A percentile compares a stretch with the other conserved stretches of the same genome.
phyloP scores from a whole-genome alignment of 2,113 vertebrate species.

The Chloropsis cyanopogon region DNA sequence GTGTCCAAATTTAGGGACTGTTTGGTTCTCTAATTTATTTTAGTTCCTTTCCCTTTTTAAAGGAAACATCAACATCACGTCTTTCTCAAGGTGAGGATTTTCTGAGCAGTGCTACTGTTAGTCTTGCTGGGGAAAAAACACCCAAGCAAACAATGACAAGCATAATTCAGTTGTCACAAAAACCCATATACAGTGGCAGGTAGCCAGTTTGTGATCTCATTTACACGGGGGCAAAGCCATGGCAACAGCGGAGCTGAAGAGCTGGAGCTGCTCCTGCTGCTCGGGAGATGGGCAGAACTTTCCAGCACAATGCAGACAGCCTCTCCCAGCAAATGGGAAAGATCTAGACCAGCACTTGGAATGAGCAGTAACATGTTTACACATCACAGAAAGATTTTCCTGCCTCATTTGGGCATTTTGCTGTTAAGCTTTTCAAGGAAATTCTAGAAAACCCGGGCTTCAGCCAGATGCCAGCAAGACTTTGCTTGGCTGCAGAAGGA shows the following conservation, averaged over 20 bases:
- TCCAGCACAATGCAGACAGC: background rate
- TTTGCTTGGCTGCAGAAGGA: background rate
- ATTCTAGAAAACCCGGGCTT: background rate
- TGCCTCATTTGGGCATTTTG: background rate
- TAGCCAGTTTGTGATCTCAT: conserved; percentile 9
- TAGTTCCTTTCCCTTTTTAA: background rate
- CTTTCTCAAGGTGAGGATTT: background rate
- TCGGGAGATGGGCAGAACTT: background rate
- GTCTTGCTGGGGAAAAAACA: background rate
- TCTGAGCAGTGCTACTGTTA: background rate
- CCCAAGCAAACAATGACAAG: background rate
- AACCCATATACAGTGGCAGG: background rate
- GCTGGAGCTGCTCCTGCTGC: background rate
- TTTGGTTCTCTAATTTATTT: background rate
- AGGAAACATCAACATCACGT: background rate
- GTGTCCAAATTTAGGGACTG: background rate
- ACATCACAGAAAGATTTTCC: background rate
- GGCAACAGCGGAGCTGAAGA: background rate
- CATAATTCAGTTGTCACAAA: background rate
- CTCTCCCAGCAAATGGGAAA: background rate
- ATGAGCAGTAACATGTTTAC: accelerated
- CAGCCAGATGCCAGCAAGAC: background rate
- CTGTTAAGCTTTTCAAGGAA: background rate
- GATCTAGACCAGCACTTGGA: background rate
- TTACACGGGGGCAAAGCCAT: background rate